phyloP scores from a whole-genome alignment of 2,797 vertebrate genomes.

The Sardinella longiceps region DNA sequence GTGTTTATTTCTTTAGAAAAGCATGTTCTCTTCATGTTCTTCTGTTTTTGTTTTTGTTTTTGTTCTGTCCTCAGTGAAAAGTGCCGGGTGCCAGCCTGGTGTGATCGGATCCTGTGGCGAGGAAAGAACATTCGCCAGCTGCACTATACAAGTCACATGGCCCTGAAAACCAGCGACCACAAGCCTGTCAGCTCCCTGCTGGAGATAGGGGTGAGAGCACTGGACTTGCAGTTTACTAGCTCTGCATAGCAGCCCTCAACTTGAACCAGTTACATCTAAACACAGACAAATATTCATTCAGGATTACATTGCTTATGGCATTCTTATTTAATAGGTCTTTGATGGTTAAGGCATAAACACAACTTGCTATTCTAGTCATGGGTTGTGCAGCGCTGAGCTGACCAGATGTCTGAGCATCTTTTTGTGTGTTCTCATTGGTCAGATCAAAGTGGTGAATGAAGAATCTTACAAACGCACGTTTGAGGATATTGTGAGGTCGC shows the following conservation, averaged over 20 bases:
- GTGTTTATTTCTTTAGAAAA: not conserved
- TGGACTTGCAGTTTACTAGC: not conserved
- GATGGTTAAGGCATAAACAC: not conserved
- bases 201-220: slow-evolving; percentile 81
- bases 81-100: slow-evolving; percentile 93
- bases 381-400: not conserved
- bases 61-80: slow-evolving; percentile 82
- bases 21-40: not conserved
- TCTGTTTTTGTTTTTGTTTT: not conserved
- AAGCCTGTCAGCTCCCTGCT: slow-evolving; percentile 96
- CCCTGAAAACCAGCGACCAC: slow-evolving; percentile 92
- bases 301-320: no score
- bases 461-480: slow-evolving; percentile 87
- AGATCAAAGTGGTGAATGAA: slow-evolving; percentile 90
- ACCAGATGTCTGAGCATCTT: not conserved
- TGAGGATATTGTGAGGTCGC: slow-evolving; percentile 90
- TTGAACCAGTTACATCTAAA: not conserved
- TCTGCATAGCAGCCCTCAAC: not conserved
- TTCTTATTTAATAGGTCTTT: not conserved
- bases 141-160: slow-evolving; percentile 92
- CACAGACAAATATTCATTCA: no score
- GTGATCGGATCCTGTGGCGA: slow-evolving; percentile 93
- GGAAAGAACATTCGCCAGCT: slow-evolving; percentile 85
- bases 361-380: not conserved
- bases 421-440: slow-evolving; percentile 15